A percentile compares a stretch with the other conserved stretches of the same genome.
phyloP scores from a whole-genome alignment of 2,113 vertebrate species.

The Sander lucioperca region DNA sequence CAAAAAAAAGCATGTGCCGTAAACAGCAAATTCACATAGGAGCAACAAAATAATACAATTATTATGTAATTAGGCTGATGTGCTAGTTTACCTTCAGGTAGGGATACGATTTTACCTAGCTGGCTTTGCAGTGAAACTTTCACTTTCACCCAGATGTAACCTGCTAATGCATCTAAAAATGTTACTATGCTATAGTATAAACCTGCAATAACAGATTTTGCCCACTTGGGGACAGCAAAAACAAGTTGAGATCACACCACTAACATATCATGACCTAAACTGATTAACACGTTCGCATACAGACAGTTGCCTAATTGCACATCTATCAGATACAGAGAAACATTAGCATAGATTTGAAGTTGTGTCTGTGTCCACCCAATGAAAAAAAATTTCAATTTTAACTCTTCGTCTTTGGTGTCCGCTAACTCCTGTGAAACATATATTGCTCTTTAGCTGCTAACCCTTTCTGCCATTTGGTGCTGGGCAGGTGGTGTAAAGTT shows the following conservation, averaged over 20 bases:
- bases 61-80: neutral
- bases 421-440: neutral
- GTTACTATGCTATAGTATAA: neutral
- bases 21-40: slow-evolving; percentile 13
- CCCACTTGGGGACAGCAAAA: neutral
- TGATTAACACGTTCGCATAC: neutral
- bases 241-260: neutral
- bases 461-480: neutral
- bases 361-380: neutral
- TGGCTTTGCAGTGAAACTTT: neutral
- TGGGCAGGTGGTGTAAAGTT: neutral
- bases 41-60: neutral
- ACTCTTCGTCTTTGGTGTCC: neutral
- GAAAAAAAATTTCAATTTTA: neutral
- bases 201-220: neutral
- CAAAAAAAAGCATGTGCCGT: neutral
- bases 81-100: neutral
- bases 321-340: neutral
- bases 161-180: neutral
- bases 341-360: neutral
- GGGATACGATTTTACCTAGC: neutral
- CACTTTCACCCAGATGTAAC: neutral
- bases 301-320: neutral
- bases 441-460: neutral
- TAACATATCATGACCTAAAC: neutral